A percentile compares a stretch with the other conserved stretches of the same genome.
Conservation (phyloP, 2,888 invertebrate genomes). For the Agrochola litura region DNA sequence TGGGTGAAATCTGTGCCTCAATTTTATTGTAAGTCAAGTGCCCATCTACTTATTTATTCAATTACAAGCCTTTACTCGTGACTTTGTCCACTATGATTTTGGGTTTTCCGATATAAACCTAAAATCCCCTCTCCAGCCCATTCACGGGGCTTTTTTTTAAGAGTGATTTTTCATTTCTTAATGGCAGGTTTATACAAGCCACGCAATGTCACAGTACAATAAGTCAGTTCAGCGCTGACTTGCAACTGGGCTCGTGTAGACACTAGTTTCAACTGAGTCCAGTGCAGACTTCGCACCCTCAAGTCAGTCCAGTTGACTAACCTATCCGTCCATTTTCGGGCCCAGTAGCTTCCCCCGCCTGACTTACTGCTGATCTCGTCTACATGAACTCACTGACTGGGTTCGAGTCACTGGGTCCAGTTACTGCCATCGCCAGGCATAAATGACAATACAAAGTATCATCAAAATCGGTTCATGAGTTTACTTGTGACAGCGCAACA, state of each 20-base stretch:
- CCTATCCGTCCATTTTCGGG: too few relatives aligned
- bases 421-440: too few relatives aligned
- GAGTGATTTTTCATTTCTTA: neutral
- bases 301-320: too few relatives aligned
- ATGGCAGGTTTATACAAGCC: neutral
- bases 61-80: slow-evolving; percentile 38
- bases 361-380: too few relatives aligned
- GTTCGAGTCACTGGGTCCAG: too few relatives aligned
- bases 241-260: too few relatives aligned
- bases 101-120: neutral
- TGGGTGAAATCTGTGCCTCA: slow-evolving; percentile 69
- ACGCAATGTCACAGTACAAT: too few relatives aligned
- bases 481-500: neutral
- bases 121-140: neutral
- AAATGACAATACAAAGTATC: neutral
- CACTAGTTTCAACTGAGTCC: too few relatives aligned
- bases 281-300: too few relatives aligned
- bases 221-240: too few relatives aligned
- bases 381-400: too few relatives aligned
- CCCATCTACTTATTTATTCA: slow-evolving; percentile 61
- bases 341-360: too few relatives aligned
- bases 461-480: neutral
- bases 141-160: neutral
- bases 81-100: neutral
- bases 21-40: slow-evolving; percentile 73